A percentile compares a stretch with the other conserved stretches of the same genome.
Conservation (phyloP, 2,888 invertebrate species). For the Callinectes sapidus region DNA sequence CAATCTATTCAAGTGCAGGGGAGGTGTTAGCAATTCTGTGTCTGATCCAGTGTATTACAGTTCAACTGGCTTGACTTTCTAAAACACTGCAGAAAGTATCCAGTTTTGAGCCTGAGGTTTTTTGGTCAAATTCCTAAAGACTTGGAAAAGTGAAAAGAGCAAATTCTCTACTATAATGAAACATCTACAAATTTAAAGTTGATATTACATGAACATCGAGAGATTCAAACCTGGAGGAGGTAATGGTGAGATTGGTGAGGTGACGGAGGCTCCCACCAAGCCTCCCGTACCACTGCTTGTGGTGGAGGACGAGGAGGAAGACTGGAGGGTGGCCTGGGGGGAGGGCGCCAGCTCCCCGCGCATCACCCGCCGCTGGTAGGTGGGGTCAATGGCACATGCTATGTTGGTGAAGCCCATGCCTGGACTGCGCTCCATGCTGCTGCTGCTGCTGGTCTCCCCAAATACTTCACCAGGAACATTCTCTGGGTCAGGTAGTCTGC, state of each 20-base stretch:
- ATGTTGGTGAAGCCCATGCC: slow-evolving; percentile 77
- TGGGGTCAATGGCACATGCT: slow-evolving; percentile 83
- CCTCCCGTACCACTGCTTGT: slow-evolving; percentile 55
- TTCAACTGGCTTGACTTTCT: no score
- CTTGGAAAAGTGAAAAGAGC: background rate
- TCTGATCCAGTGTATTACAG: no score
- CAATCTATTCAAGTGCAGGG: no score
- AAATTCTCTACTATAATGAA: slow-evolving; percentile 39
- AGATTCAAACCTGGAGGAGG: slow-evolving; percentile 74
- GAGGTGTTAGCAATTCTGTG: no score
- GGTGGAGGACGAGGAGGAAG: slow-evolving; percentile 69
- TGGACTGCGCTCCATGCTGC: slow-evolving; percentile 57
- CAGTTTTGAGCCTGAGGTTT: no score
- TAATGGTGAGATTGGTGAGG: slow-evolving; percentile 61
- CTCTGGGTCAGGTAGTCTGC: slow-evolving; percentile 58
- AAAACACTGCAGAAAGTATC: no score
- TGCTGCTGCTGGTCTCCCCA: slow-evolving; percentile 42
- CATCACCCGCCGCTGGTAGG: slow-evolving; percentile 77
- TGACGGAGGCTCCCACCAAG: slow-evolving; percentile 7
- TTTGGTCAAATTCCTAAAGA: no score
- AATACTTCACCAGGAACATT: slow-evolving; percentile 39
- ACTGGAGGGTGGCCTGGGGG: slow-evolving; percentile 59
- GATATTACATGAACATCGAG: background rate
- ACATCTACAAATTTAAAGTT: background rate
- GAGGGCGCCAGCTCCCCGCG: slow-evolving; percentile 57